Evolutionary conservation across 2,113 vertebrate species (phyloP).

Genomic region (Empidonax alnorum): DNA sequence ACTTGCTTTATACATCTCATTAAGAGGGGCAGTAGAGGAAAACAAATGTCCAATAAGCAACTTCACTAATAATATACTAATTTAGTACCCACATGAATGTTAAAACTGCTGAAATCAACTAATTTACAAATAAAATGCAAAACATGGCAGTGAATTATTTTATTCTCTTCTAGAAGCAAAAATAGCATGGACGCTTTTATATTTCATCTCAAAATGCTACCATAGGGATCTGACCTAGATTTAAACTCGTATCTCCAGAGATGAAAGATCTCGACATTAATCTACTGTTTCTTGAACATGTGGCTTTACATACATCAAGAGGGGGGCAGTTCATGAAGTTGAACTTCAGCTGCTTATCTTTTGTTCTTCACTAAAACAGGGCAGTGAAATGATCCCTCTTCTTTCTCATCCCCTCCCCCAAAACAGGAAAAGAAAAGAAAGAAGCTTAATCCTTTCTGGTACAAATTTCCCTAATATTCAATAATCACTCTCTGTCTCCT

Average conservation of each 20-base stretch:
- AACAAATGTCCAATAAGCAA: not conserved
- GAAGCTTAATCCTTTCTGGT: slow-evolving; percentile 68
- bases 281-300: slow-evolving; percentile 47
- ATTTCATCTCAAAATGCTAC: slow-evolving; percentile 1
- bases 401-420: not conserved
- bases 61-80: not conserved
- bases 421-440: slow-evolving; percentile 42
- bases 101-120: not conserved
- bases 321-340: slow-evolving; percentile 57
- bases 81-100: not conserved
- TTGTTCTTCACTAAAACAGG: slow-evolving; percentile 60
- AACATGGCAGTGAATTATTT: not conserved
- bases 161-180: not conserved
- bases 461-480: slow-evolving; percentile 83
- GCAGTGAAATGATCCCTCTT: slow-evolving; percentile 50
- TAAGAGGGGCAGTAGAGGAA: not conserved
- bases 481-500: slow-evolving; percentile 73
- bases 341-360: slow-evolving; percentile 65
- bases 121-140: not conserved
- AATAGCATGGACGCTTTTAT: not conserved
- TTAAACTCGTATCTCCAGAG: slow-evolving; percentile 61
- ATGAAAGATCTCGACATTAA: slow-evolving; percentile 50
- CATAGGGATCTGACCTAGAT: slow-evolving; percentile 53
- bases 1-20: not conserved
- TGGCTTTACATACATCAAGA: slow-evolving; percentile 53